Evolutionary conservation across 2,888 invertebrate genomes (phyloP).

Genomic region (Thymelicus sylvestris): DNA sequence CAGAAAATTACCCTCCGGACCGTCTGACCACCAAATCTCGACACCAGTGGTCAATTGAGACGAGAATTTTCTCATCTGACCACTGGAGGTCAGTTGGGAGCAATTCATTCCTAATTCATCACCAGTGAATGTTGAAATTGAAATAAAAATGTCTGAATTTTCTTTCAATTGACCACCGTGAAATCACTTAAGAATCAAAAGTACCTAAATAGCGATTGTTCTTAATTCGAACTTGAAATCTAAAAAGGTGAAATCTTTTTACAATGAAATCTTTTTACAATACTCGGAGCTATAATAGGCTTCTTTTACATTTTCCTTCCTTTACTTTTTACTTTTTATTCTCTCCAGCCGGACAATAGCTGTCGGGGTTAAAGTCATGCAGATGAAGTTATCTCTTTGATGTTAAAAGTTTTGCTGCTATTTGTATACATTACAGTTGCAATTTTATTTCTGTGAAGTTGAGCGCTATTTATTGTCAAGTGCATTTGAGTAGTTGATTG

Average conservation of each 20-base stretch:
- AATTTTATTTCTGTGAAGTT: conserved; percentile 32
- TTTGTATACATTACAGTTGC: conserved; percentile 37
- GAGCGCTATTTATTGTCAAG: conserved; percentile 33
- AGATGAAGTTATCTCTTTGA: conserved; percentile 39
- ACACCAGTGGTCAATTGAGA: too few relatives aligned
- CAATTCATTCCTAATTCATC: too few relatives aligned
- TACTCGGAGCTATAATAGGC: conserved; percentile 28
- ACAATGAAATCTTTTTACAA: conserved; percentile 21
- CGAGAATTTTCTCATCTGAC: too few relatives aligned
- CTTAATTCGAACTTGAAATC: conserved; percentile 7
- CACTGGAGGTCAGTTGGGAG: too few relatives aligned
- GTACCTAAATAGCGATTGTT: neutral
- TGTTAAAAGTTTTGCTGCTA: conserved; percentile 36
- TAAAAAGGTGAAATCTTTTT: conserved; percentile 1
- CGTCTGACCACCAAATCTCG: too few relatives aligned
- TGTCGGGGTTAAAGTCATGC: conserved; percentile 36
- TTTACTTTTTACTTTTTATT: conserved; percentile 29
- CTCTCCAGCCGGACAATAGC: conserved; percentile 34
- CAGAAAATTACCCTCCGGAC: neutral
- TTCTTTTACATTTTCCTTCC: conserved; percentile 28
- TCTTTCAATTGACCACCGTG: neutral
- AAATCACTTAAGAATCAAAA: neutral
- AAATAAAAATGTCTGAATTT: neutral
- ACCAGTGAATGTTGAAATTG: neutral
- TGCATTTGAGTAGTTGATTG: conserved; percentile 30